Percentiles rank a stretch among this genome's conserved stretches.
These are phyloP conservation scores for Lithosia quadra DNA, from an alignment of 2,888 invertebrate genomes.

Conservation along the genomic window DNA sequence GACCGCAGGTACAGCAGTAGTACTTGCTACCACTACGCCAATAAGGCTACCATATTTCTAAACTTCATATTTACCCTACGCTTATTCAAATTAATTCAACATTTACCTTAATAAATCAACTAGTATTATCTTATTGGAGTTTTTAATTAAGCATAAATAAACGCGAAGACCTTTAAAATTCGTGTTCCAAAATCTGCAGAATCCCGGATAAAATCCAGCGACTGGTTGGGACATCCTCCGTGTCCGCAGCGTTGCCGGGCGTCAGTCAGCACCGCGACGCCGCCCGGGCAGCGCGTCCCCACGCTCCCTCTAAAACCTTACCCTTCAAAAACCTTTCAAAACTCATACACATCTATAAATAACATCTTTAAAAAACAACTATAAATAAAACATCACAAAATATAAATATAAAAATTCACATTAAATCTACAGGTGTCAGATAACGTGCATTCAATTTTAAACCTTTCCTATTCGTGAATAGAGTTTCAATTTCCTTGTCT, in stretches of 20 bases:
- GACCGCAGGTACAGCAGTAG: background rate
- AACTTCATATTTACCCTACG: background rate
- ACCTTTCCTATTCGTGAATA: conserved; percentile 44
- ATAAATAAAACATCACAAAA: conserved; percentile 26
- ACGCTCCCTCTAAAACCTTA: conserved; percentile 32
- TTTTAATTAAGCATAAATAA: conserved; percentile 13
- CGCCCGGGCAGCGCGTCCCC: conserved; percentile 44
- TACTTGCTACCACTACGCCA: background rate
- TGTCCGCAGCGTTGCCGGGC: conserved; percentile 42
- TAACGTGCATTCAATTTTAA: conserved; percentile 36
- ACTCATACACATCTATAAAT: conserved; percentile 33
- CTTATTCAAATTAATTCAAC: background rate
- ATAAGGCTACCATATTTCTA: background rate
- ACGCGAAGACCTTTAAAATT: conserved; percentile 18
- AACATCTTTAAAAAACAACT: conserved; percentile 15
- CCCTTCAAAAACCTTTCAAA: conserved; percentile 34
- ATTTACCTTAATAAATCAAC: background rate
- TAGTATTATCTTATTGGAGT: conserved; percentile 1
- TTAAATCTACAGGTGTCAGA: conserved; percentile 61
- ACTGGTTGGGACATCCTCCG: conserved; percentile 34
- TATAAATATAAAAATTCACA: conserved; percentile 21
- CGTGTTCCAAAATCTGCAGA: conserved; percentile 19
- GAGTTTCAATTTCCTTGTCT: conserved; percentile 50
- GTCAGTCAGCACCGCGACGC: conserved; percentile 47
- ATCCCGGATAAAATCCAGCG: conserved; percentile 28